Base-by-base conservation (phyloP, 2,113 vertebrate species). In the Zingel zingel region DNA sequence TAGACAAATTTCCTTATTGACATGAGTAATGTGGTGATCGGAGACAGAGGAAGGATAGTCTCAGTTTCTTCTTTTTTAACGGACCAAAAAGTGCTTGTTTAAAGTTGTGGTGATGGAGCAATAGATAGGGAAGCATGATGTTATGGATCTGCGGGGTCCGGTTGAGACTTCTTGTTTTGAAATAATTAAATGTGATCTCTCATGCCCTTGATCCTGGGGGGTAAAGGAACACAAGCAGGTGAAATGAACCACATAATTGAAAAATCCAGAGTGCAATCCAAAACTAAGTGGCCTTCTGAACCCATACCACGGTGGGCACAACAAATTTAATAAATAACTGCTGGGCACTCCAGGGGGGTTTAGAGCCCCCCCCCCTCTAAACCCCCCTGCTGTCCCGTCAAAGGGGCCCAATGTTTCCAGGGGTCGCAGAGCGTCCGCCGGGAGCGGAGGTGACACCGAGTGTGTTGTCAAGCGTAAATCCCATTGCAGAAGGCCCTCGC, bases 171-270 rank as follows among this genome's bases (percentile, higher is more conserved):
- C 88, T 93, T 95, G 93, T 94, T 94, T 93, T 93, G 90, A 93
- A 95, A 93, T 93, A 95, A 95, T 95, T 94, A 94, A 95, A 95
- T 81, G 86, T 93, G 92, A 94, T 95, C 92, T 91, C 89, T 85
- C n/a, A 74, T 91, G 92, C 91, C 89, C 94, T 94, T 94, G 92
- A 93, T 94, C 93, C 91, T 92, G 90, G 91, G 93, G 84, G 91
- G 88, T 94, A 94, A 93, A 91, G 90, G 92, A 94, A 94, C 93
- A 94, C 91, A 91, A 92, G 92, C 89, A 93, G 91, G 94, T 95
- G 94, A 95, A 96, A 95, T 95, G 94, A 94, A 95, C 92, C 94
- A 93, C 92, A 95, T 96, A 95, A 96, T 95, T 96, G 95, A 95
- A 95, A 95, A 95, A 95, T 95, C 94, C 92, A 94, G 91, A 92